Evolutionary conservation across 2,113 vertebrate species (phyloP).

Genomic region (Sinosuthora webbiana): DNA sequence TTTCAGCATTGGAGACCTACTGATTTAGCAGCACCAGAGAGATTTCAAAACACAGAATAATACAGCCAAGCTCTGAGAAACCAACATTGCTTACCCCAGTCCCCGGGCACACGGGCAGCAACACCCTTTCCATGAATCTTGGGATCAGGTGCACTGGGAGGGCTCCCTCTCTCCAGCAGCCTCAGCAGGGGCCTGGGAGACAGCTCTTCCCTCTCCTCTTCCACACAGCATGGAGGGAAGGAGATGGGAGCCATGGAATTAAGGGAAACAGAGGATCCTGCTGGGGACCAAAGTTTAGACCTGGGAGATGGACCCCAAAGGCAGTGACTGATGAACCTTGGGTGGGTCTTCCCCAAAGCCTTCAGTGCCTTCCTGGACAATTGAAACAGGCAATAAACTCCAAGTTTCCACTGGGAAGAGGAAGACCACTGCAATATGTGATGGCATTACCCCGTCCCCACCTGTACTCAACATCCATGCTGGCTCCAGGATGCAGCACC

Average conservation of each 20-base stretch:
- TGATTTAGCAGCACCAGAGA: not conserved
- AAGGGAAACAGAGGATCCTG: not conserved
- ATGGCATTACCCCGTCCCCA: not conserved
- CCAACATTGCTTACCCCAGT: fast-evolving
- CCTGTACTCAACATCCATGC: fast-evolving
- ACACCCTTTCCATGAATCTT: not conserved
- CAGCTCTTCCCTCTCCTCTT: not conserved
- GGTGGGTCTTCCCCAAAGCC: not conserved
- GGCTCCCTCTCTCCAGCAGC: not conserved
- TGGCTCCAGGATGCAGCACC: not conserved
- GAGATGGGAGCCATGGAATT: not conserved
- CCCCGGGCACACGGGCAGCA: fast-evolving
- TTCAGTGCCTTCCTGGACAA: not conserved
- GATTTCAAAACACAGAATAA: not conserved
- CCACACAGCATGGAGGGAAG: fast-evolving
- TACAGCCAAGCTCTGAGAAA: not conserved
- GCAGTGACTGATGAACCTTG: fast-evolving
- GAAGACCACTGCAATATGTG: fast-evolving
- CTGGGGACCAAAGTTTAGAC: fast-evolving
- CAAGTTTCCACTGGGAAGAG: not conserved
- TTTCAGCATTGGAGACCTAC: not conserved
- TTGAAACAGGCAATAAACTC: not conserved
- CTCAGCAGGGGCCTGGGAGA: not conserved
- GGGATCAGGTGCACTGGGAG: not conserved
- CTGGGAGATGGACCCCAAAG: not conserved